Base-by-base conservation (phyloP, 2,888 invertebrate genomes). In the Tetanocera ferruginea region DNA sequence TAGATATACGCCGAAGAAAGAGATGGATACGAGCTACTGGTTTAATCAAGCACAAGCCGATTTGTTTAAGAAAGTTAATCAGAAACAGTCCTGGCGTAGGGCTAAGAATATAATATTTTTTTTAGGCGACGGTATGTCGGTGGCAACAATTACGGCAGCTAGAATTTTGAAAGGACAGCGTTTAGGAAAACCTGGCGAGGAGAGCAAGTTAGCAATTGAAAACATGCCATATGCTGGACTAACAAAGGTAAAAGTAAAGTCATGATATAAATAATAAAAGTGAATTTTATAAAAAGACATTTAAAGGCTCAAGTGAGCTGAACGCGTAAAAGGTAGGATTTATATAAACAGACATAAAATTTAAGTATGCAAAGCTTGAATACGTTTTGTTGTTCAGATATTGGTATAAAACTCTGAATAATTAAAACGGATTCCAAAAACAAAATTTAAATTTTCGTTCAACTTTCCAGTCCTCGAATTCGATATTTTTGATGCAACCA, bases 101-200 rank as follows among this genome's bases (percentile, higher is more conserved):
- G 89, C 88, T 9, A 88, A 86, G 76, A 89, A 88, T 76, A 71
- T 89, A 0, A 86, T 89, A 8, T 78, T 89, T 19, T 83, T 89
- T 5, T 49, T 89, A 74, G 89, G 89, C 5, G 95, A 95, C 87
- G 95, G 95, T 49, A 93, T 95, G 93, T 94, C 94, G 5, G 87
- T 94, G 66, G 90, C 93, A 5, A 94, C 95, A 0, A 85, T 94
- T 76, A 91, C 93, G 1, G 94, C 94, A 1, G 92, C 94, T 3
- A 90, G 94, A 81, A 92, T 93, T 34, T 91, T 92, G 81, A 91
- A 92, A 78, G 94, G 94, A 0, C 94, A 94, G 86, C 91, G 91
- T 3, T 85, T 87, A 1, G 90, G 90, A 0, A 82, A 82, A 11
- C 84, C 90, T 1, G 94, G 94, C 0, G 94, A 94, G 87, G 93